phyloP scores from a whole-genome alignment of 2,797 vertebrate genomes.

The Pangasius mekongensis region DNA sequence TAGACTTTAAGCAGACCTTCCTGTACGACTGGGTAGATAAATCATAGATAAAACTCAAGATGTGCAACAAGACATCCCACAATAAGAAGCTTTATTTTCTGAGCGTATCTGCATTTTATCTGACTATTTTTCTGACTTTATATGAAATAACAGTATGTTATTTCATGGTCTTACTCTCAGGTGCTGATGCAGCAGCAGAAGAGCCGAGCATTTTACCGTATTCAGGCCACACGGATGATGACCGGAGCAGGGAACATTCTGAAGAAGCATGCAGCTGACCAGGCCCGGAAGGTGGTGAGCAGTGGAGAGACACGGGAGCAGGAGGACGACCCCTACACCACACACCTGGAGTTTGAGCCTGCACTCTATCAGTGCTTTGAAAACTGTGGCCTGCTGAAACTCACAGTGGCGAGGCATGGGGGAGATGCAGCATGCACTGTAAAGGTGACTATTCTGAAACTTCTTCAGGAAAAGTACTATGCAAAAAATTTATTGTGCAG shows the following conservation, averaged over 20 bases:
- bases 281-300: constrained; percentile 84
- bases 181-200: constrained; percentile 86
- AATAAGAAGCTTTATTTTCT: neutral
- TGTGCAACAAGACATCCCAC: neutral
- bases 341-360: constrained; percentile 79
- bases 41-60: neutral
- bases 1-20: neutral
- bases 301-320: constrained; percentile 74
- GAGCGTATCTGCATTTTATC: neutral
- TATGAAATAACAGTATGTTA: constrained; percentile 43
- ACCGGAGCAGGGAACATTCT: constrained; percentile 86
- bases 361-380: constrained; percentile 84
- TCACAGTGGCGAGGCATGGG: constrained; percentile 75
- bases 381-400: constrained; percentile 83
- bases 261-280: constrained; percentile 85
- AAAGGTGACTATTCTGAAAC: constrained; percentile 67
- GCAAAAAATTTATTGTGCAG: neutral
- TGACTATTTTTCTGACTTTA: constrained; percentile 5
- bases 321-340: constrained; percentile 79
- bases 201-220: constrained; percentile 85
- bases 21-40: neutral
- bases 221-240: constrained; percentile 89
- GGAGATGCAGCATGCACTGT: constrained; percentile 75
- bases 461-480: neutral
- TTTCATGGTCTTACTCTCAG: constrained; percentile 56